Evolutionary conservation across 2,888 invertebrate species (phyloP).

Genomic region (Nymphalis polychloros): DNA sequence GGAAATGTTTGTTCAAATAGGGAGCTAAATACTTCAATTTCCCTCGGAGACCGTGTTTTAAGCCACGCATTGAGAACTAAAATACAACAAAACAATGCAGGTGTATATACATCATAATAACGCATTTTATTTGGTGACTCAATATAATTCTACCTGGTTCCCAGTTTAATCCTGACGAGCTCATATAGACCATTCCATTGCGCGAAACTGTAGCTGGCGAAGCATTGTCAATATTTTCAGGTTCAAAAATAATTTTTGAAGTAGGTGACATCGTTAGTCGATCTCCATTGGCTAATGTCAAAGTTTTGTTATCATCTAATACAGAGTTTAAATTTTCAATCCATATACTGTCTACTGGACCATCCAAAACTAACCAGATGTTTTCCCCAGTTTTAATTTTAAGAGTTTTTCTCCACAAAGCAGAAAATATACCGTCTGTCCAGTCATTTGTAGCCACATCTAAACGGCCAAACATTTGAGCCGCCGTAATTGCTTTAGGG

Average conservation of each 20-base stretch:
- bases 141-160: constrained; percentile 83
- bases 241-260: constrained; percentile 98
- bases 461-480: constrained; percentile 98
- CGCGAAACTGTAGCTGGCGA: constrained; percentile 98
- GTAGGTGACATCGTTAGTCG: constrained; percentile 96
- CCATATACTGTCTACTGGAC: constrained; percentile 99
- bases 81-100: background rate
- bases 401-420: constrained; percentile 96
- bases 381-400: constrained; percentile 93
- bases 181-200: constrained; percentile 98
- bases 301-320: constrained; percentile 96
- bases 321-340: constrained; percentile 99
- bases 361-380: constrained; percentile 97
- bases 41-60: constrained; percentile 83
- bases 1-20: constrained; percentile 90
- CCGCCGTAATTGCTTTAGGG: constrained; percentile 97
- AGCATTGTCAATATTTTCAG: constrained; percentile 98
- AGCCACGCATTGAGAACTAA: constrained; percentile 91
- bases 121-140: background rate
- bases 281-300: constrained; percentile 97
- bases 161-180: constrained; percentile 96
- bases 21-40: constrained; percentile 85
- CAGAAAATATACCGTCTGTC: constrained; percentile 99
- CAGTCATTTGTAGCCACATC: constrained; percentile 99
- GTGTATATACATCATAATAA: background rate